Evolutionary conservation across 2,797 vertebrate genomes (phyloP).

Genomic region (Tympanoctomys barrerae): DNA sequence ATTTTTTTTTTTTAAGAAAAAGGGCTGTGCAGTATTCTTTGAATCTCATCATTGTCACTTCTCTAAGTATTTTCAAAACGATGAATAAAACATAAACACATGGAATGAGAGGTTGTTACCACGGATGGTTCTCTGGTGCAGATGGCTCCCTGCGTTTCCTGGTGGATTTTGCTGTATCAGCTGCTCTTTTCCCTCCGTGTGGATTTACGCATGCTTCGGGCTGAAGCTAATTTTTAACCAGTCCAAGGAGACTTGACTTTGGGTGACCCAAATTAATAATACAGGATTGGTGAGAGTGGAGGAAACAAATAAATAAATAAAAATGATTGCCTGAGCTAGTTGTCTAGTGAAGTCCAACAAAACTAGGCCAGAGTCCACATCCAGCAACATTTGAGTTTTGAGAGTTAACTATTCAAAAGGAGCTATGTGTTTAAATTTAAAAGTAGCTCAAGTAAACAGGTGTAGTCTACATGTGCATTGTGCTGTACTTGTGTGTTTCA

Average conservation of each 20-base stretch:
- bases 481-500: accelerated
- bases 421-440: neutral
- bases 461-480: accelerated
- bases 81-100: slow-evolving; percentile 78
- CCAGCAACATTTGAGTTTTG: neutral
- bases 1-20: slow-evolving; percentile 16
- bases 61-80: slow-evolving; percentile 59
- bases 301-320: neutral
- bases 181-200: neutral
- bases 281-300: neutral
- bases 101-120: slow-evolving; percentile 54
- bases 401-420: neutral
- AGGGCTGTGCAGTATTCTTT: slow-evolving; percentile 19
- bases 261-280: neutral
- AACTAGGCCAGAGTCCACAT: neutral
- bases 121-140: neutral
- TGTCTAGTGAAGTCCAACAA: neutral
- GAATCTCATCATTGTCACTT: slow-evolving; percentile 65
- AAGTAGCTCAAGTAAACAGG: neutral
- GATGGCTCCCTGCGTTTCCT: slow-evolving; percentile 3
- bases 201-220: neutral
- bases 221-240: neutral
- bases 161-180: slow-evolving; percentile 42
- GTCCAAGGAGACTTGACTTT: neutral
- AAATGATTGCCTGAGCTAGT: neutral